Percentiles rank a stretch among this genome's conserved stretches.
Evolutionary conservation across 2,797 vertebrate genomes (phyloP).

Genomic region (Pteropus rufus): DNA sequence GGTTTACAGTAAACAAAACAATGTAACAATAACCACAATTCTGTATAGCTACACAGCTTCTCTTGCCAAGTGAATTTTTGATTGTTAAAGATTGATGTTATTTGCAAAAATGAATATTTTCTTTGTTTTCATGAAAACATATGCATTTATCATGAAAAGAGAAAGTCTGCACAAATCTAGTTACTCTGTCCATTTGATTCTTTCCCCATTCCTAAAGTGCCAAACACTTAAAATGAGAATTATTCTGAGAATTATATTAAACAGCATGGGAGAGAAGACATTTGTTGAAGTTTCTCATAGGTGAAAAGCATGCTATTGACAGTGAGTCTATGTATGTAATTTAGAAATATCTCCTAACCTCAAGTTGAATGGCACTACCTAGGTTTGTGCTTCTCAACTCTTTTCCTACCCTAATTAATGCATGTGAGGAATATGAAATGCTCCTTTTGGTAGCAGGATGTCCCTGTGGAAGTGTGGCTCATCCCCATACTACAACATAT

Average conservation of each 20-base stretch:
- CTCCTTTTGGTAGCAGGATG: background rate
- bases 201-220: background rate
- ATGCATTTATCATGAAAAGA: conserved; percentile 24
- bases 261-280: background rate
- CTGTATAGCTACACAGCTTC: conserved; percentile 33
- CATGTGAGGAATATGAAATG: background rate
- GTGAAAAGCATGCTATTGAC: background rate
- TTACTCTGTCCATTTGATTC: conserved; percentile 17
- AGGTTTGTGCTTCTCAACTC: background rate
- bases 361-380: background rate
- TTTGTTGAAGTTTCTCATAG: background rate
- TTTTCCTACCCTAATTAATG: background rate
- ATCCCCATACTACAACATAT: background rate
- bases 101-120: conserved; percentile 19
- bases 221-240: background rate
- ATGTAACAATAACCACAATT: conserved; percentile 66
- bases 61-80: conserved; percentile 59
- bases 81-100: conserved; percentile 53
- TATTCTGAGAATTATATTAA: background rate
- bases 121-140: conserved; percentile 38
- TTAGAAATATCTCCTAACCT: background rate
- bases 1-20: conserved; percentile 75
- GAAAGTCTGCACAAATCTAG: background rate
- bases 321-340: background rate
- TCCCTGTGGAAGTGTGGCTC: background rate